Evolutionary conservation across 2,113 vertebrate species (phyloP).

Genomic region (Rattus rattus): DNA sequence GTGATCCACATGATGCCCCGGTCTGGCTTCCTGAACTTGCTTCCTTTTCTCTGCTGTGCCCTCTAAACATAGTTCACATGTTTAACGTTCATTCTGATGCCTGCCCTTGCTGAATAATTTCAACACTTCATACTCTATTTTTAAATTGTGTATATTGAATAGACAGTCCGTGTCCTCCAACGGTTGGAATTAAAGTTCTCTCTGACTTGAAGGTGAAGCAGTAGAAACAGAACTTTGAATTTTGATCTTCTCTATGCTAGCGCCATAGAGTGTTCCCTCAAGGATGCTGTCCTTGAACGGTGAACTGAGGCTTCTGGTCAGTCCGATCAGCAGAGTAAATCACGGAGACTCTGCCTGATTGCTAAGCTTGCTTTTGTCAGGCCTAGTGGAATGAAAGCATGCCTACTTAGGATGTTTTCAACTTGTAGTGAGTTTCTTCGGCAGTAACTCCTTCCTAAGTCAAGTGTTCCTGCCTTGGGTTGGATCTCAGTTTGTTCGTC

Average conservation of each 20-base stretch:
- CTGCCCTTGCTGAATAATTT: neutral
- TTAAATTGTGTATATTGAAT: neutral
- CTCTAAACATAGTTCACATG: neutral
- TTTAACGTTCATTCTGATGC: neutral
- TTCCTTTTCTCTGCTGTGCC: neutral
- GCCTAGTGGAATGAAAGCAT: neutral
- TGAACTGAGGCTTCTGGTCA: neutral
- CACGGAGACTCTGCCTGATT: too few relatives aligned
- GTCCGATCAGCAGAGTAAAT: neutral
- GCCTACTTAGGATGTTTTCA: neutral
- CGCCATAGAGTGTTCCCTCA: too few relatives aligned
- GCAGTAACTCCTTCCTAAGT: neutral
- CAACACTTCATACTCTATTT: neutral
- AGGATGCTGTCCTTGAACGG: neutral
- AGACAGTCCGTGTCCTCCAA: neutral
- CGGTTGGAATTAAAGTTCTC: neutral
- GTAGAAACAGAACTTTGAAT: neutral
- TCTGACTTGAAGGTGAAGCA: neutral
- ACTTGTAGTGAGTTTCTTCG: neutral
- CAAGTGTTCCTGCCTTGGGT: neutral
- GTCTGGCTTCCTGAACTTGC: neutral
- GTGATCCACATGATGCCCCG: neutral
- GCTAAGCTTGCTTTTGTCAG: neutral
- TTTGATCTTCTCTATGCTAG: too few relatives aligned
- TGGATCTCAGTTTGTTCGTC: neutral